Evolutionary conservation across 2,113 vertebrate genomes (phyloP).

Genomic region (Pao palembangensis): DNA sequence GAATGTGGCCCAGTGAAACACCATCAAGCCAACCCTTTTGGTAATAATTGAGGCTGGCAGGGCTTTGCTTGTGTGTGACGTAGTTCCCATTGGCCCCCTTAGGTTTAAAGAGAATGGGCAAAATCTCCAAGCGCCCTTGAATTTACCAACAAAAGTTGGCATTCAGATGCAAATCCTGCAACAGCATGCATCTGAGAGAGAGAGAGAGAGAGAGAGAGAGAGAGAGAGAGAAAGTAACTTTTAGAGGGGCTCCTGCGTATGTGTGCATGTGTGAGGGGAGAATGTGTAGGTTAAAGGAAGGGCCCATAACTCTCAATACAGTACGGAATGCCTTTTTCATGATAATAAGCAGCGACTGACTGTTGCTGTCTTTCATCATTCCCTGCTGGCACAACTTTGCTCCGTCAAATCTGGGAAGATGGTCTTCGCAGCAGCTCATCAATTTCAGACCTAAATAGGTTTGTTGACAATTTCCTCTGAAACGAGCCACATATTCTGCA

Average conservation of each 20-base stretch:
- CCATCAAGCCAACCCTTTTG: slow-evolving; percentile 57
- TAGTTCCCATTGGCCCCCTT: slow-evolving; percentile 62
- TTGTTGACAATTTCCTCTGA: too few species aligned
- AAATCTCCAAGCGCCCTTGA: slow-evolving; percentile 75
- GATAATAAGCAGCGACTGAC: slow-evolving; percentile 51
- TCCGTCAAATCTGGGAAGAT: slow-evolving; percentile 4
- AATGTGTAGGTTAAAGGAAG: slow-evolving; percentile 16
- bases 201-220: slow-evolving; percentile 48
- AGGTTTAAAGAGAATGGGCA: slow-evolving; percentile 61
- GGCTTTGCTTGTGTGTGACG: slow-evolving; percentile 69
- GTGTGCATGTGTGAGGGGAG: not conserved
- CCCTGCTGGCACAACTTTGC: slow-evolving; percentile 23
- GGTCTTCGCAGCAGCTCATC: not conserved
- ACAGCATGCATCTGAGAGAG: slow-evolving; percentile 63
- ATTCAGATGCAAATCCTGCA: slow-evolving; percentile 76
- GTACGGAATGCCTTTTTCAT: slow-evolving; percentile 65
- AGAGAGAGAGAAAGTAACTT: slow-evolving; percentile 64
- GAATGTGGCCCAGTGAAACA: slow-evolving; percentile 45
- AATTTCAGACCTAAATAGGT: not conserved
- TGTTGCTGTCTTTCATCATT: slow-evolving; percentile 22
- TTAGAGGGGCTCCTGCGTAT: slow-evolving; percentile 29
- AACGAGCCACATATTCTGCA: not conserved
- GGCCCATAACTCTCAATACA: slow-evolving; percentile 47
- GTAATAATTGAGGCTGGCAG: slow-evolving; percentile 70
- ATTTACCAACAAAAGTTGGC: slow-evolving; percentile 74